Percentiles rank a stretch among this genome's conserved stretches.
Evolutionary conservation across 1,140 invertebrate species (phyloP).

Genomic region (Thaumatotibia leucotreta): DNA sequence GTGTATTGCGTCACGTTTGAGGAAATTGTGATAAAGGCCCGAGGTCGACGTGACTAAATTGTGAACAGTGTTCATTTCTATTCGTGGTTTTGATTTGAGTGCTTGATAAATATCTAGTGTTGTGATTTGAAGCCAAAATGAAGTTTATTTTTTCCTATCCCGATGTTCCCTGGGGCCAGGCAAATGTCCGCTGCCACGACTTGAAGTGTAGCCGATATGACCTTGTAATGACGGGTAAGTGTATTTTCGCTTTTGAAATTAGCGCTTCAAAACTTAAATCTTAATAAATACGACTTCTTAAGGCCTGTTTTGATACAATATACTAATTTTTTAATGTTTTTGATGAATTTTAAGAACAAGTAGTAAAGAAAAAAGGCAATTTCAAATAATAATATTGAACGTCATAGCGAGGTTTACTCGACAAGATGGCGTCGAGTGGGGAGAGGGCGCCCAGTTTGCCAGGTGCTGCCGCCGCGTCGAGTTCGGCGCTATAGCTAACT

Average conservation of each 20-base stretch:
- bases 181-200: constrained; percentile 64
- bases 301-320: background rate
- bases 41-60: constrained; percentile 73
- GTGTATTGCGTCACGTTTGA: constrained; percentile 74
- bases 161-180: constrained; percentile 57
- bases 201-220: constrained; percentile 63
- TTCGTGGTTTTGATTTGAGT: constrained; percentile 31
- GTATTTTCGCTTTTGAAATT: constrained; percentile 53
- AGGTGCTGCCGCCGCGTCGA: constrained; percentile 76
- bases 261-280: background rate
- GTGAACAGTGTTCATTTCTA: constrained; percentile 52
- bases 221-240: constrained; percentile 69
- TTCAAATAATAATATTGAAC: constrained; percentile 71
- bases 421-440: constrained; percentile 73
- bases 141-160: constrained; percentile 57
- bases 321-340: background rate
- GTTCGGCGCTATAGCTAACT: constrained; percentile 76
- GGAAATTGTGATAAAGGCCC: constrained; percentile 70
- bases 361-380: constrained; percentile 28
- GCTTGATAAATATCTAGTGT: constrained; percentile 40
- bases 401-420: constrained; percentile 64
- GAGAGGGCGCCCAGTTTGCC: constrained; percentile 74
- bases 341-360: background rate
- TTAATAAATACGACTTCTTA: background rate
- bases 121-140: constrained; percentile 47